phyloP scores from a whole-genome alignment of 2,113 vertebrate species.

The Chaetura pelagica region DNA sequence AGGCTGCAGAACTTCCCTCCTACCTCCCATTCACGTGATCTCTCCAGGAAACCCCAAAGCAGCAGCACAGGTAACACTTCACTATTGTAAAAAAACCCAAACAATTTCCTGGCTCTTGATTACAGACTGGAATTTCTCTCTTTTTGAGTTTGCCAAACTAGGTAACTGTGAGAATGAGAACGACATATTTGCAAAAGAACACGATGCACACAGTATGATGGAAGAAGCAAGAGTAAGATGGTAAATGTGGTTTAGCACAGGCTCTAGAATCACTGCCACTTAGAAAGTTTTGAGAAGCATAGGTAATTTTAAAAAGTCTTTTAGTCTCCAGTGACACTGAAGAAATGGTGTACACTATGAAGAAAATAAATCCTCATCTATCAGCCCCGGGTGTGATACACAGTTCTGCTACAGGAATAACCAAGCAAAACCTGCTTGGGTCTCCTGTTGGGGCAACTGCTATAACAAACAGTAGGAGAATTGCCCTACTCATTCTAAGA shows the following conservation, averaged over 20 bases:
- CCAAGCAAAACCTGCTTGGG: background rate
- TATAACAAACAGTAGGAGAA: background rate
- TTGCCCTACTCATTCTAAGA: background rate
- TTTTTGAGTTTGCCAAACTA: background rate
- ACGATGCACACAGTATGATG: rapidly evolving
- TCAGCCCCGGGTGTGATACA: background rate
- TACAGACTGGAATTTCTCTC: background rate
- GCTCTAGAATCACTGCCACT: background rate
- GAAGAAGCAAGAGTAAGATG: background rate
- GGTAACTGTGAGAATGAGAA: background rate
- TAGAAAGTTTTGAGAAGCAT: background rate
- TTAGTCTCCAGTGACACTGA: background rate
- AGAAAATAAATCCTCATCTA: background rate
- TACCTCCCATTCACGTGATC: background rate
- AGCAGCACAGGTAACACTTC: background rate
- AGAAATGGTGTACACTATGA: background rate
- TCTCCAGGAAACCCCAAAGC: background rate
- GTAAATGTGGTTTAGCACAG: background rate
- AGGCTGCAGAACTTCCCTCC: background rate
- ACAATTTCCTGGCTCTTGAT: background rate
- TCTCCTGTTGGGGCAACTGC: background rate
- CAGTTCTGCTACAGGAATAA: background rate
- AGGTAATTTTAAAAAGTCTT: background rate
- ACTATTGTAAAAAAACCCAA: background rate
- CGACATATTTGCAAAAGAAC: background rate